Base-by-base conservation (phyloP, 2,797 vertebrate species). In the Acrossocheilus fasciatus region DNA sequence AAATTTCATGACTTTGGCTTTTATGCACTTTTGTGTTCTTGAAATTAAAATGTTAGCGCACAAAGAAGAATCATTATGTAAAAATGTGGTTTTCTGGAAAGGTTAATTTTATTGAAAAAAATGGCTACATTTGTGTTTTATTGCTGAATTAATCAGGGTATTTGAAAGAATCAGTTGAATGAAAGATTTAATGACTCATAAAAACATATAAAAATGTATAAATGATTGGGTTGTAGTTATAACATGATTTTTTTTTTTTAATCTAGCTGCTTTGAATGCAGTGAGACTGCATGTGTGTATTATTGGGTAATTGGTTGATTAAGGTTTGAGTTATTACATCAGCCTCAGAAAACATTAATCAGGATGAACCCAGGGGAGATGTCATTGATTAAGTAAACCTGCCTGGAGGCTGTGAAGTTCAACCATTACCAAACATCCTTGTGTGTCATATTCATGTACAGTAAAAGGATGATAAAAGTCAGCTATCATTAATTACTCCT, bases 311-410 rank as follows among this genome's bases (percentile, higher is more conserved):
- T 85, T 82, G 66, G 41, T 82, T 76, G 50, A 72, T 59, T 74
- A 64, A 84, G n/a, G n/a, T 54, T 43, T 87, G 70, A 68, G 57
- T 80, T 80, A 80, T 68, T 80, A 41, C 84, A 82, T 89, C 88
- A 88, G 85, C 72, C 84, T 87, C 79, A 47, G 81, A 92, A 93
- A 90, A 90, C 90, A 92, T 94, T 89, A 87, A 93, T 94, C 93
- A 93, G 91, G 36, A 34, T 90, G 54, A 86, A 90, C 87, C 86
- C 87, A 88, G 87, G 87, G 79, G 90, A 82, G 43, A 79, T 83
- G 88, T 84, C 90, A 93, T 94, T 91, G 92, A 94, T 94, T 90
- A 92, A 91, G 92, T 90, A 86, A 91, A 92, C 85, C 85, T 70
- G 90, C 89, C 89, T 86, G 78, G 83, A 90, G 90, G 91, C 89